A percentile compares a stretch with the other conserved stretches of the same genome.
phyloP scores from a whole-genome alignment of 2,888 invertebrate genomes.

The Leuctra nigra region DNA sequence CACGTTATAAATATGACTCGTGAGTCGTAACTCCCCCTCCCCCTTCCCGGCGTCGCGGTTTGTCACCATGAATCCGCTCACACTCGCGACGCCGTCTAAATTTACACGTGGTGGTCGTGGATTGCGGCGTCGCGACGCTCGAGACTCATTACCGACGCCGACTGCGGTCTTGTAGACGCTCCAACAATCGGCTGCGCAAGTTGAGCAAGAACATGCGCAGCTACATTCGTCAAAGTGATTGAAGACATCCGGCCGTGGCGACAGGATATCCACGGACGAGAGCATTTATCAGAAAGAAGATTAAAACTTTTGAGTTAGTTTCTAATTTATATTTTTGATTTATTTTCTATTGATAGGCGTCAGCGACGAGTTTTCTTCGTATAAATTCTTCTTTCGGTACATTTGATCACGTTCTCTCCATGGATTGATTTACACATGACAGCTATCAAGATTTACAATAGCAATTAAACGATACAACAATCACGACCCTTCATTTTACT shows the following conservation, averaged over 20 bases:
- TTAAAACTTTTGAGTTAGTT: too few relatives aligned
- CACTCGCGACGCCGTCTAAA: not conserved
- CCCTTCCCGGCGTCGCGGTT: not conserved
- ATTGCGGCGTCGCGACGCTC: constrained; percentile 6
- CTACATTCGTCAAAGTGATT: constrained; percentile 4
- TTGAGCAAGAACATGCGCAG: not conserved
- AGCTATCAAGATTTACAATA: too few relatives aligned
- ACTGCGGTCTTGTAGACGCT: not conserved
- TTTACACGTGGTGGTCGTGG: constrained; percentile 11
- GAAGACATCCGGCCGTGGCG: not conserved
- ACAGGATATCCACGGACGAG: not conserved
- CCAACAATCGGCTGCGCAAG: constrained; percentile 2
- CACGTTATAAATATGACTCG: constrained; percentile 10
- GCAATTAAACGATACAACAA: too few relatives aligned
- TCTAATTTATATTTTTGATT: too few relatives aligned
- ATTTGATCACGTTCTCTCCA: too few relatives aligned
- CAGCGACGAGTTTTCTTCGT: too few relatives aligned
- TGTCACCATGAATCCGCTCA: not conserved
- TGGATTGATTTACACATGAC: too few relatives aligned
- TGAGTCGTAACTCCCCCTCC: not conserved
- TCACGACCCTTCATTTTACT: too few relatives aligned
- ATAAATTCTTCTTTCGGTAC: too few relatives aligned
- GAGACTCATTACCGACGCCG: constrained; percentile 1
- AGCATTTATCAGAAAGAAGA: too few relatives aligned
- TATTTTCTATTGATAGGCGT: too few relatives aligned